Evolutionary conservation across 2,113 vertebrate species (phyloP).

Genomic region (Phalacrocorax aristotelis): DNA sequence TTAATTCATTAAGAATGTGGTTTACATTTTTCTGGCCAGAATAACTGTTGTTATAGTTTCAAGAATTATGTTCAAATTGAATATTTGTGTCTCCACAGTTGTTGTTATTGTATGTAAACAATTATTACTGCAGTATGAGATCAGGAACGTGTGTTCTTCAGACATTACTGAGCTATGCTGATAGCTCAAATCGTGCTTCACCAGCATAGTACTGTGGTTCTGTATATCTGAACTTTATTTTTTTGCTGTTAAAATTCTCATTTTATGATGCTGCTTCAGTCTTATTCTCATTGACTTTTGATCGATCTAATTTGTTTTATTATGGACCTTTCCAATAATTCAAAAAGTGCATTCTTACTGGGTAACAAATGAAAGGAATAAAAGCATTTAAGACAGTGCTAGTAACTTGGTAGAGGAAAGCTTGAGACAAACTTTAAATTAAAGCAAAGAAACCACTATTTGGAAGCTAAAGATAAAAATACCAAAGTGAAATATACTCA

Average conservation of each 20-base stretch:
- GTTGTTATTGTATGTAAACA: neutral
- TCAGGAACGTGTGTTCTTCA: neutral
- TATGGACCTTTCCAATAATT: neutral
- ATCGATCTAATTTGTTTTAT: neutral
- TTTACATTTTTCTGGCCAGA: neutral
- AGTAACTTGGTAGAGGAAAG: neutral
- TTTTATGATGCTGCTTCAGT: neutral
- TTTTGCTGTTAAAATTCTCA: neutral
- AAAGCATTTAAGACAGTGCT: neutral
- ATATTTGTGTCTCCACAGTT: neutral
- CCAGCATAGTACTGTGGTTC: neutral
- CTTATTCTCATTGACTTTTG: neutral
- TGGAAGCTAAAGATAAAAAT: neutral
- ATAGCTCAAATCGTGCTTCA: neutral
- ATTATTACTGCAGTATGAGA: neutral
- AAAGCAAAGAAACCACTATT: neutral
- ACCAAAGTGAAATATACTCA: neutral
- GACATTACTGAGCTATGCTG: neutral
- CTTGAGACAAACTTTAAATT: neutral
- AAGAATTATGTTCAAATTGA: neutral
- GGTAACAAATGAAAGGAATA: neutral
- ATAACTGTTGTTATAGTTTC: neutral
- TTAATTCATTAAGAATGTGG: neutral
- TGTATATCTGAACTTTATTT: neutral
- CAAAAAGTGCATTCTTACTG: neutral